Evolutionary conservation across 2,888 invertebrate genomes (phyloP).

Genomic region (Calameuta pallipes): DNA sequence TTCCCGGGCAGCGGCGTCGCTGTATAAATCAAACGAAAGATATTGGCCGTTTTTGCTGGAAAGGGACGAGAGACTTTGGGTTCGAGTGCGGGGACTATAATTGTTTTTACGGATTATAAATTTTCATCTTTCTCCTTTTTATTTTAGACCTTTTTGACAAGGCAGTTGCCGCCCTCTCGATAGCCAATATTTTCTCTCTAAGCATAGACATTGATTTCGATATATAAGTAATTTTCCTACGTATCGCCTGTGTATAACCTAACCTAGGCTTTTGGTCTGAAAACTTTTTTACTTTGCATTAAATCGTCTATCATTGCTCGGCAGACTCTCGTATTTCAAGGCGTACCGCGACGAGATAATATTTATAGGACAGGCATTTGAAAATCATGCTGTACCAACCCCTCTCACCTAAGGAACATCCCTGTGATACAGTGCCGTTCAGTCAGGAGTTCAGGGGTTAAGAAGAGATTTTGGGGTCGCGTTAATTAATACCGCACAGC

Average conservation of each 20-base stretch:
- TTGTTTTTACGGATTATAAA: conserved; percentile 65
- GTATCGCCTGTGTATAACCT: background rate
- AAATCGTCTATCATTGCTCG: conserved; percentile 35
- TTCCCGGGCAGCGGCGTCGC: conserved; percentile 27
- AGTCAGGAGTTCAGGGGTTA: conserved; percentile 58
- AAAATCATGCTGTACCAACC: conserved; percentile 28
- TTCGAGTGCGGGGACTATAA: conserved; percentile 44
- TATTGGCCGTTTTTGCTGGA: conserved; percentile 60
- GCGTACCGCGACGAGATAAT: conserved; percentile 34
- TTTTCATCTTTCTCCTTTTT: conserved; percentile 44
- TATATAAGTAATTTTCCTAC: background rate
- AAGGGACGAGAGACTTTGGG: conserved; percentile 27
- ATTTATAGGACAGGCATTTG: conserved; percentile 52
- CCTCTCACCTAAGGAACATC: background rate
- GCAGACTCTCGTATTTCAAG: conserved; percentile 26
- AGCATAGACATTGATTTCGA: background rate
- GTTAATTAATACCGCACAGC: conserved; percentile 59
- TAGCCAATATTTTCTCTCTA: background rate
- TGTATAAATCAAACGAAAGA: conserved; percentile 60
- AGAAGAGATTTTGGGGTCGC: conserved; percentile 62
- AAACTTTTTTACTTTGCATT: background rate
- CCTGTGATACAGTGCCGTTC: conserved; percentile 44
- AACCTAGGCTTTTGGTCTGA: background rate
- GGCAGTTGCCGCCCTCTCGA: background rate
- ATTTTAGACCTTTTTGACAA: background rate